Percentiles rank a stretch among this genome's conserved stretches.
phyloP scores from a whole-genome alignment of 2,888 invertebrate species.

The Leucophenga maculata region DNA sequence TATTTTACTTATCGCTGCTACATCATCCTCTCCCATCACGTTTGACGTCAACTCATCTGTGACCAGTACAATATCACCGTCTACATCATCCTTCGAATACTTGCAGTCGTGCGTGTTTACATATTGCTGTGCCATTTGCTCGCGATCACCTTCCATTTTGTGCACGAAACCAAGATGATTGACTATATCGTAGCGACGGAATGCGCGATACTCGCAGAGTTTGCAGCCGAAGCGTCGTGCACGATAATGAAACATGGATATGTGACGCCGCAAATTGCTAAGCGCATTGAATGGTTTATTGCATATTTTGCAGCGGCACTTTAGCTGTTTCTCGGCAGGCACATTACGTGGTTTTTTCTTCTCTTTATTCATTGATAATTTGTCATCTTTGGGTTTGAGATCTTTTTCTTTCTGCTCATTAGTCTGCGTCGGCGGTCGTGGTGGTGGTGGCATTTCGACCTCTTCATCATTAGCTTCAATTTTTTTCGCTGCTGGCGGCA shows the following conservation, averaged over 20 bases:
- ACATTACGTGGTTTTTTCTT: conserved; percentile 52
- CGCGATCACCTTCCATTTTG: conserved; percentile 75
- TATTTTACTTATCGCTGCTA: neutral
- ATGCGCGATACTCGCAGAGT: conserved; percentile 81
- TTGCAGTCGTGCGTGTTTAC: conserved; percentile 67
- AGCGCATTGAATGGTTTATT: conserved; percentile 70
- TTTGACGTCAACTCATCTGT: conserved; percentile 43
- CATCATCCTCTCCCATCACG: conserved; percentile 10
- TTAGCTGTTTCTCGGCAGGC: conserved; percentile 59
- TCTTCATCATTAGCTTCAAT: neutral
- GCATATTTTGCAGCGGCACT: conserved; percentile 70
- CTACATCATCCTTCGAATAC: conserved; percentile 68
- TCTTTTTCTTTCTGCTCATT: neutral
- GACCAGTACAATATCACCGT: conserved; percentile 67
- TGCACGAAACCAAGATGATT: conserved; percentile 79
- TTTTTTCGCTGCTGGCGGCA: conserved; percentile 27
- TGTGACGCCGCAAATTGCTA: conserved; percentile 71
- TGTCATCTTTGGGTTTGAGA: conserved; percentile 19
- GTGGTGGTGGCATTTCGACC: neutral
- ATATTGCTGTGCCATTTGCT: conserved; percentile 69
- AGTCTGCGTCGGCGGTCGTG: neutral
- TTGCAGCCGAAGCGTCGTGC: conserved; percentile 82
- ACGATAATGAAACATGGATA: conserved; percentile 72
- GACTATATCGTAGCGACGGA: conserved; percentile 77
- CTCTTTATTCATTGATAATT: conserved; percentile 25